Evolutionary conservation across 2,888 invertebrate genomes (phyloP).

Genomic region (Chorisops tibialis): DNA sequence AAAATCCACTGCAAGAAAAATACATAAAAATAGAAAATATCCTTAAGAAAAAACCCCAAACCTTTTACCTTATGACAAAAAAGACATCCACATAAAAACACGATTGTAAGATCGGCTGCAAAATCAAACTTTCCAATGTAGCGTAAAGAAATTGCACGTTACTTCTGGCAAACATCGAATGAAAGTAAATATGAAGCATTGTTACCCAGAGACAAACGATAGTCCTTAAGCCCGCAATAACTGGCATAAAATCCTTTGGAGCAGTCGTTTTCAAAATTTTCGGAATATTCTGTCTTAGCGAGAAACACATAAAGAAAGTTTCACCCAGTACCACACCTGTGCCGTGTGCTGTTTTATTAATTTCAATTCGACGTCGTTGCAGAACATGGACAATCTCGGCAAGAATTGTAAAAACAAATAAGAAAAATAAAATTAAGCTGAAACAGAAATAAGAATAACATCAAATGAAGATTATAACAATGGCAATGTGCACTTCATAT

Average conservation of each 20-base stretch:
- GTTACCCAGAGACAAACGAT: conserved; percentile 44
- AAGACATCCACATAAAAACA: conserved; percentile 45
- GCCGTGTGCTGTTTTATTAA: neutral
- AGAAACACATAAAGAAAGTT: conserved; percentile 37
- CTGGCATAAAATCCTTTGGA: conserved; percentile 37
- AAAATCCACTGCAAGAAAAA: conserved; percentile 37
- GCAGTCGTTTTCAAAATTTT: conserved; percentile 36
- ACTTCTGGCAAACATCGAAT: conserved; percentile 41
- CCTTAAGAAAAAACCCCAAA: neutral
- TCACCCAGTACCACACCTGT: neutral
- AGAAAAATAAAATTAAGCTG: neutral
- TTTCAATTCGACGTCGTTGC: conserved; percentile 2
- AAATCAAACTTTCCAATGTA: conserved; percentile 38
- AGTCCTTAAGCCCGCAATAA: conserved; percentile 41
- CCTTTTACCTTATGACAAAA: conserved; percentile 42
- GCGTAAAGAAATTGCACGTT: conserved; percentile 42
- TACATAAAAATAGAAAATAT: neutral
- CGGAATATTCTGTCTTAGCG: conserved; percentile 37
- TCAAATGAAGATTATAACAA: neutral
- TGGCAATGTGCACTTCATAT: too few relatives aligned
- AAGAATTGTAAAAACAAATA: neutral
- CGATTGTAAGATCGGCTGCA: conserved; percentile 43
- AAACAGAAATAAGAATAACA: neutral
- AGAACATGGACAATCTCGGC: conserved; percentile 2
- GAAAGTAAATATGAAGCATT: conserved; percentile 44